A percentile compares a stretch with the other conserved stretches of the same genome.
Evolutionary conservation across 2,113 vertebrate species (phyloP).

Genomic region (Syngnathus scovelli): DNA sequence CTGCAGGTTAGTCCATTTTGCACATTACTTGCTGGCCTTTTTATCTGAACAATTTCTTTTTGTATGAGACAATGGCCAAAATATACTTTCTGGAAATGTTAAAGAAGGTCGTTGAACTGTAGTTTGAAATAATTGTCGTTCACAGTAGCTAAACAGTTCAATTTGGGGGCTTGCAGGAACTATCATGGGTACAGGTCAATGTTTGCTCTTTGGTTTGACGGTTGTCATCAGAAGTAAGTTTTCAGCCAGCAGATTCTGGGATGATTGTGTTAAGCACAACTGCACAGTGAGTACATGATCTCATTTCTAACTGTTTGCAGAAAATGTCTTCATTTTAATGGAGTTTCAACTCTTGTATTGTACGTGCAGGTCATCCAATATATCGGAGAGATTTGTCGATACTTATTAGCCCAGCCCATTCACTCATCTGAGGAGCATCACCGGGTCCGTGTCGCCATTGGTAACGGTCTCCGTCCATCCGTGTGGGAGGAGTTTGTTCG

Average conservation of each 20-base stretch:
- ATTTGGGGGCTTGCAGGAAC: slow-evolving; percentile 68
- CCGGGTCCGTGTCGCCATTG: slow-evolving; percentile 77
- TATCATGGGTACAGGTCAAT: slow-evolving; percentile 87
- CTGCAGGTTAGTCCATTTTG: slow-evolving; percentile 70
- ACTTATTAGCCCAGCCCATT: slow-evolving; percentile 78
- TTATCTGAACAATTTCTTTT: no score
- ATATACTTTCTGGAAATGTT: no score
- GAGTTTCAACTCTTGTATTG: not conserved
- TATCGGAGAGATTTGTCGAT: slow-evolving; percentile 89
- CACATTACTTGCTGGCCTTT: not conserved
- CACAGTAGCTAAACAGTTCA: not conserved
- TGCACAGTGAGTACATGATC: slow-evolving; percentile 79
- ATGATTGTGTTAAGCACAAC: slow-evolving; percentile 81
- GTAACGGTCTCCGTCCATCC: slow-evolving; percentile 79
- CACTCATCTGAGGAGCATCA: slow-evolving; percentile 69
- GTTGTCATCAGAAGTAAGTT: slow-evolving; percentile 85
- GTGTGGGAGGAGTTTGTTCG: slow-evolving; percentile 84
- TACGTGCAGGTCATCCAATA: slow-evolving; percentile 80
- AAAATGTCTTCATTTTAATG: not conserved
- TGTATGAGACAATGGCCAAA: no score
- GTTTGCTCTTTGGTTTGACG: slow-evolving; percentile 81
- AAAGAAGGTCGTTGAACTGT: no score
- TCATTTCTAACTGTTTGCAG: not conserved
- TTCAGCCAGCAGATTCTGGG: slow-evolving; percentile 86
- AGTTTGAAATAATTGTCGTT: not conserved